Percentiles rank a stretch among this genome's conserved stretches.
These are phyloP conservation scores for Larimichthys crocea DNA, from an alignment of 2,113 vertebrate species.

Conservation along the genomic window DNA sequence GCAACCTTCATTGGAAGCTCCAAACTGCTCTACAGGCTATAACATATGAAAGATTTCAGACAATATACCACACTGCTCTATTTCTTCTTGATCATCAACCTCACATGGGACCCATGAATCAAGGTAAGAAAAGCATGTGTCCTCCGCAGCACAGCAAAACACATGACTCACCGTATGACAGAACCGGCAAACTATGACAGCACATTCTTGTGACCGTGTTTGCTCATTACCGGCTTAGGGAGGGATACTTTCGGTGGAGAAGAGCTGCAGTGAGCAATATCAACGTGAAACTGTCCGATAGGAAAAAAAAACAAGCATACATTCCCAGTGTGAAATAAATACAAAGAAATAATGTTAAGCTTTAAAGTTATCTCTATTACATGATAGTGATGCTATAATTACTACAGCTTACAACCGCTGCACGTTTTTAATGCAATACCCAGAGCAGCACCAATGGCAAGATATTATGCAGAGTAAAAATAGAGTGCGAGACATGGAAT, in stretches of 20 bases:
- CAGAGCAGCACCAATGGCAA: conserved; percentile 3
- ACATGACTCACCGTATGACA: conserved; percentile 63
- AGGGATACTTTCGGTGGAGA: conserved; percentile 8
- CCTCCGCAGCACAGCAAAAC: conserved; percentile 24
- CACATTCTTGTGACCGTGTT: conserved; percentile 48
- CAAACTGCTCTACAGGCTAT: not conserved
- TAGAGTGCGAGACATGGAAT: conserved; percentile 62
- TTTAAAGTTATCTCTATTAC: conserved; percentile 9
- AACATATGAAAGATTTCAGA: not conserved
- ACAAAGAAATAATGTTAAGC: not conserved
- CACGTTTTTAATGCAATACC: conserved; percentile 25
- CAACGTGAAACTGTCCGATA: conserved; percentile 6
- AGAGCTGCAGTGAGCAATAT: conserved; percentile 2
- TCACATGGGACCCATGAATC: conserved; percentile 7
- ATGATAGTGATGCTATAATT: not conserved
- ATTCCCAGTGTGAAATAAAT: not conserved
- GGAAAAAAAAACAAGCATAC: conserved; percentile 6
- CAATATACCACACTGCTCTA: conserved; percentile 8
- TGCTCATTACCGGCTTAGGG: conserved; percentile 37
- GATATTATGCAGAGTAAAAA: conserved; percentile 43
- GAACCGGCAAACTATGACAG: conserved; percentile 58
- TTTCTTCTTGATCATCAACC: conserved; percentile 33
- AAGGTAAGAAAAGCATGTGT: conserved; percentile 16
- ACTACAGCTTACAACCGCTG: conserved; percentile 8
- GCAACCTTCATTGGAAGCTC: conserved; percentile 2